These are phyloP conservation scores for Halocynthia roretzi DNA, from an alignment of 23 tunicate species.

Conservation along the genomic window DNA sequence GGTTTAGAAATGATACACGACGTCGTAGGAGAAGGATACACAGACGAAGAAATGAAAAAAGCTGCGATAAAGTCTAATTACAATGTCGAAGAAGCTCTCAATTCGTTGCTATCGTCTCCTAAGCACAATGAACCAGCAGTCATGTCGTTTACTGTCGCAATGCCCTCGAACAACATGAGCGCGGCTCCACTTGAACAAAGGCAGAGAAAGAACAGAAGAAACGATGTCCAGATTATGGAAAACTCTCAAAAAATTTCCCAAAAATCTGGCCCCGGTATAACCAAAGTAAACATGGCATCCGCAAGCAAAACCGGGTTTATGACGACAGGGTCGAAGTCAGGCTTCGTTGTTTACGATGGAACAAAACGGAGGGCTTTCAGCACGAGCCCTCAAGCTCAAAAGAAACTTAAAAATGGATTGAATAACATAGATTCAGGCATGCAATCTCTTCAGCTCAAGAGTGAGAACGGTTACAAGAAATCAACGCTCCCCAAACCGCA, in stretches of 20 bases:
- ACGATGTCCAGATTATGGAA: background rate
- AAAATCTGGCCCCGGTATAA: background rate
- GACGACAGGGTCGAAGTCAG: background rate
- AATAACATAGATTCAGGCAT: background rate
- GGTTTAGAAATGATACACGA: constrained; percentile 23
- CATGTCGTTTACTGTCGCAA: background rate
- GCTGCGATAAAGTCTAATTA: constrained; percentile 35
- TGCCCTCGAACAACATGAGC: background rate
- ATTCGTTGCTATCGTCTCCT: constrained; percentile 42
- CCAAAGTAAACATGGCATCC: constrained; percentile 38
- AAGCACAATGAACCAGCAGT: background rate
- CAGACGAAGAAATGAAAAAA: constrained; percentile 29
- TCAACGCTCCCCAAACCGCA: background rate
- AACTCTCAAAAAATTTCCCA: background rate
- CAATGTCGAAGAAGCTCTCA: constrained; percentile 58
- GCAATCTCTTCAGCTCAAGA: background rate
- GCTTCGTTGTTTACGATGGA: background rate
- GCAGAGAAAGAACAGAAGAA: background rate
- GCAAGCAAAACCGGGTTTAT: constrained; percentile 67
- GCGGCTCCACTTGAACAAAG: constrained; percentile 20
- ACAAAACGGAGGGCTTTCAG: too few species aligned
- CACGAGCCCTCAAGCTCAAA: too few species aligned
- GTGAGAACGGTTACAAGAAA: background rate
- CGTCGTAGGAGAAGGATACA: constrained; percentile 67
- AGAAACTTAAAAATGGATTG: background rate